Evolutionary conservation across 2,888 invertebrate genomes (phyloP).

Genomic region (Macropis europaea): DNA sequence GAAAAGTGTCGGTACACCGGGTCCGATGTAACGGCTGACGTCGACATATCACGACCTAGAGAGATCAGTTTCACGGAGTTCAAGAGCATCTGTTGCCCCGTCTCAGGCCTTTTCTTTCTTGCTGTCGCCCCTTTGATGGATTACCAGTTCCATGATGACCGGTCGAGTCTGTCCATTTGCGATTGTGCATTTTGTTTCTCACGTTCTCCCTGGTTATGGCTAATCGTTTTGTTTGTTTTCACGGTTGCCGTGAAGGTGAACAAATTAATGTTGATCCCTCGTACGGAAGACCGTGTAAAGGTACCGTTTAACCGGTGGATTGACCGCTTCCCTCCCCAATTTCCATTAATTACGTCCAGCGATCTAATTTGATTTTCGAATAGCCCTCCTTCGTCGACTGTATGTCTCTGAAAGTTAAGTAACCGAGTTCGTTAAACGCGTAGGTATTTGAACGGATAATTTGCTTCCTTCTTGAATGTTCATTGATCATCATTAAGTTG

Average conservation of each 20-base stretch:
- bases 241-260: not conserved
- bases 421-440: conserved; percentile 9
- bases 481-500: conserved; percentile 33
- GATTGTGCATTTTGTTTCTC: not conserved
- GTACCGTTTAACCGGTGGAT: conserved; percentile 18
- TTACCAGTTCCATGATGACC: too few relatives aligned
- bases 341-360: conserved; percentile 19
- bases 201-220: not conserved
- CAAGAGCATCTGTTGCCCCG: too few relatives aligned
- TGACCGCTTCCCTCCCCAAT: not conserved
- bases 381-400: conserved; percentile 5
- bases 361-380: conserved; percentile 22
- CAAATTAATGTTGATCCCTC: not conserved
- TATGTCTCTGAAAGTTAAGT: conserved; percentile 7
- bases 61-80: too few relatives aligned
- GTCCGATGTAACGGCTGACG: not conserved
- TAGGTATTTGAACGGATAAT: conserved; percentile 13
- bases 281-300: not conserved
- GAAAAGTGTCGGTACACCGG: not conserved
- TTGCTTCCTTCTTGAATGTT: conserved; percentile 19
- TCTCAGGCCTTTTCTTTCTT: not conserved
- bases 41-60: conserved; percentile 20
- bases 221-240: not conserved
- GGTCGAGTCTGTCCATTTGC: too few relatives aligned
- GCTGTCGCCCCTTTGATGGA: not conserved